Base-by-base conservation (phyloP, 2,113 vertebrate species). In the Eudyptes chrysolophus region DNA sequence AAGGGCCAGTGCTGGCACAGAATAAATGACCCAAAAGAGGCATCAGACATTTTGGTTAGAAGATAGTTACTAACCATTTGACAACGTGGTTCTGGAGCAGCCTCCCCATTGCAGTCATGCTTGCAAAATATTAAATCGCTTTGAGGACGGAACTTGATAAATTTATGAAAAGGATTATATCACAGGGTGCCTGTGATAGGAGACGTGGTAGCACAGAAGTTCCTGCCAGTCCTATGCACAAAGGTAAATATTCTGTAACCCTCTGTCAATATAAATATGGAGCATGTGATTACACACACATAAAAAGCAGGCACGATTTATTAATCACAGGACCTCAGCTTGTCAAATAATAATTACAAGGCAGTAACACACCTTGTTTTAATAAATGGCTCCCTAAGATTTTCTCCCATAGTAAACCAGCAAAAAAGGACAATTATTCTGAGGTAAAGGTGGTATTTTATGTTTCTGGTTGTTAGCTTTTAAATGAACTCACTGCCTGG, bases 321-420 rank as follows among this genome's bases (percentile, higher is more conserved):
- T 95, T 96, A 92, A 82, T 97, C 95, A 90, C 46, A 89, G 40
- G 94, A 85, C 91, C 42, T 95, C 72, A 55, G 55, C 75, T 92
- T 84, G 87, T 97, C 92, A 95, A 91, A 97, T 95, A 96, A 69
- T 97, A 93, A 95, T 96, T 93, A 95, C 66, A 94, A 92, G 91
- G 84, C 92, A 97, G 94, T 96, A 96, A 80, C 81, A 94, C 89
- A 86, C 87, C 78, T 92, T 94, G 82, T 71, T 95, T 91, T 92
- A 95, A 85, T 93, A 95, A 92, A 38, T 32, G 72, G 52, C 55
- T 93, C 42, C 32, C 38, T 77, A 80, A 84, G 54, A 93, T 92
- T 89, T 80, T 93, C 93, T 96, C 93, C 89, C 60, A 61, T 84
- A 92, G 68, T 81, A 90, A 96, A 88, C 74, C 71, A 64, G 78